phyloP scores from a whole-genome alignment of 2,888 invertebrate genomes.

The Caenorhabditis macrosperma region DNA sequence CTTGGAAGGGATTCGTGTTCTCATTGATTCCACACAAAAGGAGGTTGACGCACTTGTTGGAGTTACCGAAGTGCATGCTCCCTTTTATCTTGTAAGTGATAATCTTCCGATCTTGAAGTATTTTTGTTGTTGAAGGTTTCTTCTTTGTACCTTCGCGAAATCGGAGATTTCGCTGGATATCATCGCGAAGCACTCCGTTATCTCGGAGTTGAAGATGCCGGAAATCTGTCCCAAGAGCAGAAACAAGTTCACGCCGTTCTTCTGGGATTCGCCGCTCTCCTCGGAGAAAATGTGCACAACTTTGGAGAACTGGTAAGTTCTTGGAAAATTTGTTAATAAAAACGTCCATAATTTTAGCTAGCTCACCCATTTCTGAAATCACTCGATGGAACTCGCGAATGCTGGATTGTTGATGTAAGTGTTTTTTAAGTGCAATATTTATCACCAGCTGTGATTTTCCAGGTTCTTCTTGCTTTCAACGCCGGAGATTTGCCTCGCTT shows the following conservation, averaged over 20 bases:
- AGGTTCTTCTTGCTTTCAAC: conserved; percentile 86
- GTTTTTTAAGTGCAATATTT: too few species aligned
- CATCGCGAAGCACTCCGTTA: conserved; percentile 92
- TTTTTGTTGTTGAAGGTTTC: too few species aligned
- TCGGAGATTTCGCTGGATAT: conserved; percentile 93
- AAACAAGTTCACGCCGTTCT: conserved; percentile 86
- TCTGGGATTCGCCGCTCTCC: conserved; percentile 92
- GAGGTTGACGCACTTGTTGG: conserved; percentile 70
- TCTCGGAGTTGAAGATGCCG: conserved; percentile 83
- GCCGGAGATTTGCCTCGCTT: conserved; percentile 84
- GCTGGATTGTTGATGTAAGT: conserved; percentile 87
- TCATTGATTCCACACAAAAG: conserved; percentile 72
- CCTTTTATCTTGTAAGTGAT: conserved; percentile 79
- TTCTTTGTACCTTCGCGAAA: conserved; percentile 75
- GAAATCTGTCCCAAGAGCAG: conserved; percentile 66
- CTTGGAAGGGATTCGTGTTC: conserved; percentile 69
- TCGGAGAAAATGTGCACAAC: conserved; percentile 96
- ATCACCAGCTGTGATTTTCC: too few species aligned
- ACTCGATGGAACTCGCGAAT: conserved; percentile 87
- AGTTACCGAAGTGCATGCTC: conserved; percentile 78
- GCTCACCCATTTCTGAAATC: conserved; percentile 94
- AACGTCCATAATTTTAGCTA: conserved; percentile 86
- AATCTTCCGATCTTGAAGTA: too few species aligned
- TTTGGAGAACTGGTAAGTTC: conserved; percentile 96
- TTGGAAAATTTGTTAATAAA: too few species aligned